phyloP scores from a whole-genome alignment of 2,113 vertebrate genomes.

The Oryzias javanicus region DNA sequence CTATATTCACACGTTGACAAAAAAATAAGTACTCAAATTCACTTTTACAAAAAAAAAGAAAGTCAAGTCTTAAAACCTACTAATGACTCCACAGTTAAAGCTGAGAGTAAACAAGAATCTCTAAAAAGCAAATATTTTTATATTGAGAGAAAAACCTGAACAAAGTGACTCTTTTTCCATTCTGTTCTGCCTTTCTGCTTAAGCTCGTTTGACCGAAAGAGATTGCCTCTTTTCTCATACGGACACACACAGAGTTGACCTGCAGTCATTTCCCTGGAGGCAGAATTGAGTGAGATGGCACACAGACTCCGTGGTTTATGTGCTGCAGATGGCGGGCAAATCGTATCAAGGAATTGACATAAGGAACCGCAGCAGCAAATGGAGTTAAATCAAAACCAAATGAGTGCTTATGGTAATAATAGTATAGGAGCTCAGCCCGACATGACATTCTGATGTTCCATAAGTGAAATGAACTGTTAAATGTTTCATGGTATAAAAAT shows the following conservation, averaged over 20 bases:
- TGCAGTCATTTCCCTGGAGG: slow-evolving; percentile 12
- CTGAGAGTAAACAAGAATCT: not conserved
- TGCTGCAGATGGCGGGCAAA: slow-evolving; percentile 21
- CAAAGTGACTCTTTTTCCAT: slow-evolving; percentile 5
- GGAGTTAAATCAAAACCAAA: no score
- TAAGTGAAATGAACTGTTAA: no score
- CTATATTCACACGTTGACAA: no score
- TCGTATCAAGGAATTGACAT: slow-evolving; percentile 4
- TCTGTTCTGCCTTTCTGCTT: slow-evolving; percentile 13
- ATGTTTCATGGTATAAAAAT: no score
- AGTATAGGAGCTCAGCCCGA: no score
- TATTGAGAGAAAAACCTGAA: not conserved
- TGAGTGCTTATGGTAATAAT: no score
- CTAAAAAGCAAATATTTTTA: not conserved
- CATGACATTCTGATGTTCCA: no score
- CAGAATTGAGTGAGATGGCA: slow-evolving; percentile 16
- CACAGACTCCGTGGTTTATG: slow-evolving; percentile 13
- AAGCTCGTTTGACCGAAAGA: slow-evolving; percentile 15
- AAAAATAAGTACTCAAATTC: no score
- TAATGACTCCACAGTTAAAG: not conserved
- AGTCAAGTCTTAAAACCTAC: no score
- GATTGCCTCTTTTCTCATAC: not conserved
- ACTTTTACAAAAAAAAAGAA: no score
- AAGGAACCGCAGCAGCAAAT: no score
- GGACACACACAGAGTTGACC: slow-evolving; percentile 17